Evolutionary conservation across 1,140 invertebrate species (phyloP).

Genomic region (Drosophila ohnishii): DNA sequence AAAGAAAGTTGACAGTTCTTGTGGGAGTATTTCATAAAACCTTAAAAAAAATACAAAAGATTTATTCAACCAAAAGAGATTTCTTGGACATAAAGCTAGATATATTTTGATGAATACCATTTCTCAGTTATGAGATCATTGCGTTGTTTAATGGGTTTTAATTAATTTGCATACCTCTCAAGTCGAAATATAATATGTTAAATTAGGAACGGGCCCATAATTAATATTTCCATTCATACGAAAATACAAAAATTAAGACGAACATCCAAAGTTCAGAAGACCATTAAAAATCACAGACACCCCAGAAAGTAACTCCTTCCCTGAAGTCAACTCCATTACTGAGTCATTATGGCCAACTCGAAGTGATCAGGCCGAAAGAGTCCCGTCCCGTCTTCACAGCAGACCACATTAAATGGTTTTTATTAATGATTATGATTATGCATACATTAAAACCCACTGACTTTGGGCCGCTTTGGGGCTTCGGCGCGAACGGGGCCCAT

Average conservation of each 20-base stretch:
- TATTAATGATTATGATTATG: constrained; percentile 76
- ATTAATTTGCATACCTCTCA: constrained; percentile 6
- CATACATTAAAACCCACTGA: constrained; percentile 55
- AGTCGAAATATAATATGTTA: constrained; percentile 1
- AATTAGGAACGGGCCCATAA: background rate
- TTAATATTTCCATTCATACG: constrained; percentile 6
- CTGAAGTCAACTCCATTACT: constrained; percentile 1
- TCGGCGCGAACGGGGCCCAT: constrained; percentile 4
- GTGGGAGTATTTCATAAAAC: background rate
- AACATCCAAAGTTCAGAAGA: constrained; percentile 6
- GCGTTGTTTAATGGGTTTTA: background rate
- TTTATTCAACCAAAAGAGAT: background rate
- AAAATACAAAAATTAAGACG: background rate
- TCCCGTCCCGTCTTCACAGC: constrained; percentile 38
- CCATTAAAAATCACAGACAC: background rate
- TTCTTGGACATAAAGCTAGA: background rate
- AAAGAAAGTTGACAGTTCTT: background rate
- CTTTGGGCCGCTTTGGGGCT: constrained; percentile 11
- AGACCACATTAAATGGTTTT: constrained; percentile 70
- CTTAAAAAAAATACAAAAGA: background rate
- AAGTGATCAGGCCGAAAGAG: constrained; percentile 17
- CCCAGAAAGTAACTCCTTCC: background rate
- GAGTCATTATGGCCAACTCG: constrained; percentile 13
- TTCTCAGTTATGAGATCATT: background rate
- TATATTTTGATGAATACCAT: background rate